Evolutionary conservation across 1,140 invertebrate genomes (phyloP).

Genomic region (Cryptotermes secundus): DNA sequence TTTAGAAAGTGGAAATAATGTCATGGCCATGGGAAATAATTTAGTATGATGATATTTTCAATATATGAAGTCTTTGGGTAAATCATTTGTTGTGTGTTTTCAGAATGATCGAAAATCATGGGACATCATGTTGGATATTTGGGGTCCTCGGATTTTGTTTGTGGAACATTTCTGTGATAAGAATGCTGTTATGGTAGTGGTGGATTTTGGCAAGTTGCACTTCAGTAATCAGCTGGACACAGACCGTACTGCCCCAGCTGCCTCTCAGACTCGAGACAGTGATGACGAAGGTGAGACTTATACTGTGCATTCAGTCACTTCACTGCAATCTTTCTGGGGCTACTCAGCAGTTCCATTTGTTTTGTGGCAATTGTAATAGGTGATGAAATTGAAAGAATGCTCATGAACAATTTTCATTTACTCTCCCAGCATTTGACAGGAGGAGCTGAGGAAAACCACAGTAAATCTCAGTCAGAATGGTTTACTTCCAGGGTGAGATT

Average conservation of each 20-base stretch:
- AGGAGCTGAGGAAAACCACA: no score
- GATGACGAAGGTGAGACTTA: constrained; percentile 53
- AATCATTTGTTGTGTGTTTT: constrained; percentile 36
- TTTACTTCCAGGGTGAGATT: no score
- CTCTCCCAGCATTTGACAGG: no score
- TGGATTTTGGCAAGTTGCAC: constrained; percentile 82
- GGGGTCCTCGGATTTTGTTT: constrained; percentile 87
- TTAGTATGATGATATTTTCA: background rate
- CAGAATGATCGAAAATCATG: constrained; percentile 70
- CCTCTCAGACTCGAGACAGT: constrained; percentile 41
- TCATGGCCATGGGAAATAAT: no score
- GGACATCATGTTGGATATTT: constrained; percentile 88
- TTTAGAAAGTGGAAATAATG: no score
- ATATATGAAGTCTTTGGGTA: background rate
- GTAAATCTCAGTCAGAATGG: no score
- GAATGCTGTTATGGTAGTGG: constrained; percentile 76
- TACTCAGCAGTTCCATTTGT: no score
- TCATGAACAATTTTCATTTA: no score
- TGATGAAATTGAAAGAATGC: no score
- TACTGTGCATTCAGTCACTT: background rate
- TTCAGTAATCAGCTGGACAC: constrained; percentile 59
- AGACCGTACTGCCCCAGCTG: constrained; percentile 30
- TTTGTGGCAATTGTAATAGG: no score
- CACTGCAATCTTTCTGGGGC: no score
- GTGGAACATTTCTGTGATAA: constrained; percentile 79